Evolutionary conservation across 2,113 vertebrate species (phyloP).

Genomic region (Tragelaphus imberbis): DNA sequence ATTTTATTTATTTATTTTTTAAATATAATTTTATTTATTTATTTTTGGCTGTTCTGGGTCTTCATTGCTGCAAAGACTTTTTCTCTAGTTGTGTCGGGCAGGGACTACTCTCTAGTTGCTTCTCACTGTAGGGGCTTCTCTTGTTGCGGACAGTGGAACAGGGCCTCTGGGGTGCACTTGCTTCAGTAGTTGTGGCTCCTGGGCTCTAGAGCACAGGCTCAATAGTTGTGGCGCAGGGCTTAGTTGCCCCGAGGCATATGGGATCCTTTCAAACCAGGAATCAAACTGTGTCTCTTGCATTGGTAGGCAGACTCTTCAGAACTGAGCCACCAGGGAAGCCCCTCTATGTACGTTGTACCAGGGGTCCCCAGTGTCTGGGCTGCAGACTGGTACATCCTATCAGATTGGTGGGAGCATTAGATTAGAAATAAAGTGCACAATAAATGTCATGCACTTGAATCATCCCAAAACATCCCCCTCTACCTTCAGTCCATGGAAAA

Average conservation of each 20-base stretch:
- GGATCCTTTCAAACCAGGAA: background rate
- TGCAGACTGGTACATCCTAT: background rate
- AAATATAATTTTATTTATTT: too few species aligned
- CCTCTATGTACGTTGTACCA: background rate
- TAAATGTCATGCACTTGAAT: background rate
- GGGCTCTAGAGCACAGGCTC: background rate
- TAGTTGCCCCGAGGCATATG: background rate
- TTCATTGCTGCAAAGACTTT: background rate
- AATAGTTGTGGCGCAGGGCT: background rate
- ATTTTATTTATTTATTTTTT: too few species aligned
- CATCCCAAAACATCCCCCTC: background rate
- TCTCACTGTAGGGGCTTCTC: background rate
- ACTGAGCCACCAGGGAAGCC: background rate
- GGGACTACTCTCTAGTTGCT: background rate
- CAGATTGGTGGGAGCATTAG: background rate
- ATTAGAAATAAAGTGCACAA: background rate
- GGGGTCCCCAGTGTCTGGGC: background rate
- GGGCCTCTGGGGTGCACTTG: background rate
- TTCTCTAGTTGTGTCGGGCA: background rate
- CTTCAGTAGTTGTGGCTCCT: rapidly evolving
- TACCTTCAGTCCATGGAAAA: background rate
- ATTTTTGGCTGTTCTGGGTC: background rate
- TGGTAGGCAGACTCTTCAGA: background rate
- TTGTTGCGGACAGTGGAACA: rapidly evolving
- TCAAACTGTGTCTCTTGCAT: background rate